A percentile compares a stretch with the other conserved stretches of the same genome.
These are phyloP conservation scores for Reinhardtius hippoglossoides DNA, from an alignment of 2,113 vertebrate genomes.

Conservation along the genomic window DNA sequence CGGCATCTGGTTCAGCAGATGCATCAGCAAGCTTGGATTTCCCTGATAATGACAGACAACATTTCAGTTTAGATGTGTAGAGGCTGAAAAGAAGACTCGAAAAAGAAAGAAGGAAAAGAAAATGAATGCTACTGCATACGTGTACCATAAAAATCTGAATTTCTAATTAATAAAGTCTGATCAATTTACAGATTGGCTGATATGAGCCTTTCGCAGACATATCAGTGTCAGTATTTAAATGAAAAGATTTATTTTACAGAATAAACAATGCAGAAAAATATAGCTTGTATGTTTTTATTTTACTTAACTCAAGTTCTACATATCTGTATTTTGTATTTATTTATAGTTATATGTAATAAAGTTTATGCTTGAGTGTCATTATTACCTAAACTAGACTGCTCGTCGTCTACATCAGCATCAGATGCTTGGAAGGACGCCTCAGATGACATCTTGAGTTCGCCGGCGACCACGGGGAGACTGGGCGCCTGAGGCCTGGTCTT, in stretches of 20 bases:
- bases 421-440: slow-evolving; percentile 61
- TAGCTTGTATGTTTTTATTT: too few relatives aligned
- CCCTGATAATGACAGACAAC: slow-evolving; percentile 37
- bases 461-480: slow-evolving; percentile 86
- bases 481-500: slow-evolving; percentile 95
- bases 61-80: slow-evolving; percentile 3
- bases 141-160: too few relatives aligned
- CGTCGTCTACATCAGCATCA: slow-evolving; percentile 71
- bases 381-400: slow-evolving; percentile 65
- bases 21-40: slow-evolving; percentile 54
- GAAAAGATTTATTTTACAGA: too few relatives aligned
- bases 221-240: too few relatives aligned
- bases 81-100: neutral
- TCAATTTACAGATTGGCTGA: too few relatives aligned
- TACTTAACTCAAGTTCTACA: too few relatives aligned
- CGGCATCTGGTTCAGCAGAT: slow-evolving; percentile 49
- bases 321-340: too few relatives aligned
- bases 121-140: neutral
- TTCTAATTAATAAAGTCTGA: too few relatives aligned
- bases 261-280: neutral
- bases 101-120: neutral
- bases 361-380: too few relatives aligned
- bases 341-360: too few relatives aligned
- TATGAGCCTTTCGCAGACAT: too few relatives aligned
- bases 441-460: slow-evolving; percentile 78